Percentiles rank a stretch among this genome's conserved stretches.
phyloP scores from a whole-genome alignment of 2,113 vertebrate species.

The Lanius collurio region DNA sequence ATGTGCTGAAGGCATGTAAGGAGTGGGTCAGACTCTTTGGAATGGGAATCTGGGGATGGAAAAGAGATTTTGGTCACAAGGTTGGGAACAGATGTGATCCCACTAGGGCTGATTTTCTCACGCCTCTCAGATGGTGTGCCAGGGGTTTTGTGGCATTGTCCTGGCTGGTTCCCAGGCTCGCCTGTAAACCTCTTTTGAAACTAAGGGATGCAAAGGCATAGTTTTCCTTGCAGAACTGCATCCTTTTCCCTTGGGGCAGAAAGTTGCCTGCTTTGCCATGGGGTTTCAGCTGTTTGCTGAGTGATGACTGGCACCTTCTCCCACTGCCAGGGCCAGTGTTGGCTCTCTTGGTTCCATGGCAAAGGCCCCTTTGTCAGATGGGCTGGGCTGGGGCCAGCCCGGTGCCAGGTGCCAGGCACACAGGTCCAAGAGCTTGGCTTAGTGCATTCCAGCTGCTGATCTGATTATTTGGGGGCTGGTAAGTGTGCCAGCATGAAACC shows the following conservation, averaged over 20 bases:
- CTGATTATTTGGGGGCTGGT: neutral
- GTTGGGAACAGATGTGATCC: neutral
- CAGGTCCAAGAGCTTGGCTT: neutral
- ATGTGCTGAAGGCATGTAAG: neutral
- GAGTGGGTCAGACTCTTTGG: neutral
- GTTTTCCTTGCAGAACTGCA: neutral
- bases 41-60: neutral
- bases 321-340: fast-evolving
- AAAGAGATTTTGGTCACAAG: neutral
- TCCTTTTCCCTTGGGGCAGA: neutral
- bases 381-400: neutral
- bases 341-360: neutral
- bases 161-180: neutral
- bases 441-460: neutral
- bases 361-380: neutral
- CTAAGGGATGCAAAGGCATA: neutral
- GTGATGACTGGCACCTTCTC: neutral
- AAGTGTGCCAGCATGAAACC: fast-evolving
- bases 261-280: neutral
- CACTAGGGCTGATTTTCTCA: neutral
- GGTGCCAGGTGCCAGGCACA: fast-evolving
- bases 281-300: neutral
- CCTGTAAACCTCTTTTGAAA: neutral
- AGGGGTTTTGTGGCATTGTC: neutral
- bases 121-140: neutral